Evolutionary conservation across 2,797 vertebrate species (phyloP), one percentile per base, ranked within the genome.

Genomic region (Ceryle rudis): DNA sequence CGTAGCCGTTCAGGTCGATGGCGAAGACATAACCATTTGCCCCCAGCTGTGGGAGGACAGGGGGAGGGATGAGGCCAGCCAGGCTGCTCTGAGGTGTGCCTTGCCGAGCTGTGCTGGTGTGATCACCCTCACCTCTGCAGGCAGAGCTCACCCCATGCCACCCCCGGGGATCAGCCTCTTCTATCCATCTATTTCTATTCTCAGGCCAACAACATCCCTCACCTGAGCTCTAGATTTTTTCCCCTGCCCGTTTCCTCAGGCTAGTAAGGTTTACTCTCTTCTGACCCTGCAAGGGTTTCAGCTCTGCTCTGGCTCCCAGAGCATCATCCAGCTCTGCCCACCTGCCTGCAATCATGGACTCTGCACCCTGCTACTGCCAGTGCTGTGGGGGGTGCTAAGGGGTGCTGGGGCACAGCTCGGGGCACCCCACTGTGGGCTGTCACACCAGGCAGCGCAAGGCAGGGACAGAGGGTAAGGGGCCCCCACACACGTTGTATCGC

Each of bases 21-120:
- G 99, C 99, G 22, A 99, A 99, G 46, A 99, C 99, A 14, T 99
- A 99, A 71, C 99, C 99, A 0, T 99, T 99, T 70, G 99, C 99
- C 70, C 99, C 99, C 89, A 98, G 97, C 98, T 98, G 97, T 33
- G 4, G 55, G 47, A 72, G 93, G 60, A 97, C 62, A 91, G 69
- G 42, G 13, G 46, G 33, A 90, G 29, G 25, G 44, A 21, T 84
- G 66, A 91, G 52, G 35, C 17, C 6, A 9, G 44, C 5, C 73
- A 39, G n/a, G 33, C 0, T 1, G 49, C 55, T 64, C 62, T 81
- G 67, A 0, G 4, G 7, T 2, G 3, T 5, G 16, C 46, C 14
- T 4, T 15, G 28, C 79, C 1, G 1, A 12, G 23, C 60, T 2
- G 6, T 64, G 39, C 28, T 6, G 20, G 10, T 11, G 67, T 2